Base-by-base conservation (phyloP, 2,113 vertebrate genomes). In the Cepphus grylle region DNA sequence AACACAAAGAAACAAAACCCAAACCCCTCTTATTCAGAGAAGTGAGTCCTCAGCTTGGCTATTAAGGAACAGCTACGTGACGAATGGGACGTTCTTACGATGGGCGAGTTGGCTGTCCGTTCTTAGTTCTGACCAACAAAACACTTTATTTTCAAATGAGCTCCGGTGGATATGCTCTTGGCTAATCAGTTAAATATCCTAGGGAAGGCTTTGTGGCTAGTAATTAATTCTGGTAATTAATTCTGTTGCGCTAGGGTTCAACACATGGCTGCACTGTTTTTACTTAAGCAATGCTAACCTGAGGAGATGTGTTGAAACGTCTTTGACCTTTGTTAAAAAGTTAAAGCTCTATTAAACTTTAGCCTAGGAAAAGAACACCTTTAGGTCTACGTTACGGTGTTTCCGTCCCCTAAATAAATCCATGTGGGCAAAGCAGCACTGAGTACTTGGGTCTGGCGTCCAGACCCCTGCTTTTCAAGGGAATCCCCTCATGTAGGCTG, bases 261-360 rank as follows among this genome's bases (percentile, higher is more conserved):
- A 11, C 40, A 90, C 80, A 43, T 32, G 42, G 6, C 76, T 91
- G 47, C 14, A 8, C 12, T 69, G 61, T 23, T 91, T 94, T 95
- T 87, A 55, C 53, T 85, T 59, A 34, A 53, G 61, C 43, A 86
- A 9, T 38, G 21, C 26, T 71, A 65, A 94, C 66, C 32, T 42
- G 26, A 79, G 55, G 82, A 94, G 47, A 47, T 84, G 23, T 50
- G 27, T 52, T 91, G 86, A 96, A 91, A 85, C 38, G 50, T 72
- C 36, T 88, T 38, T 66, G 81, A 93, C 81, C 78, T 94, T 91
- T 82, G 61, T 87, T 97, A 76, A 84, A 85, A 65, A 81, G n/a
- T 74, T 81, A 63, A 91, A 91, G 12, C 56, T 90, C 65, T 91
- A 63, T 91, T 91, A 89, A 95, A 89, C 12, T 91, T 84, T 25